Conservation (phyloP, 1,140 invertebrate genomes). For the Chrysomallon squamiferum region DNA sequence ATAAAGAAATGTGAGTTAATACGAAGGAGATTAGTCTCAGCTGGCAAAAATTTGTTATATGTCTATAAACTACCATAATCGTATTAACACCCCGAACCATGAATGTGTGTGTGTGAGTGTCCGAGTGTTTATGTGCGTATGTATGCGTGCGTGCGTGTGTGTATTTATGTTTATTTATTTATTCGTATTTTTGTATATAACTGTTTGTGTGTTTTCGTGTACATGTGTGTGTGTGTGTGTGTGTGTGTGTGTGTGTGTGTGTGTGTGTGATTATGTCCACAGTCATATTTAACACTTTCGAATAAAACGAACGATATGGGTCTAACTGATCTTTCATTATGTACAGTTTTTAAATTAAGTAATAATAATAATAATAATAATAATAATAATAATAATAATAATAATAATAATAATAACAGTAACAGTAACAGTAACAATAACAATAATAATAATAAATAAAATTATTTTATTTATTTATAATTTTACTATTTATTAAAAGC, state of each 20-base stretch:
- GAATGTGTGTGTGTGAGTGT: constrained; percentile 15
- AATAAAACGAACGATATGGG: not conserved
- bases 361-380: not conserved
- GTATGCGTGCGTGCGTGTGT: not conserved
- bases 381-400: not conserved
- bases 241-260: not conserved
- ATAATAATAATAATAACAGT: not conserved
- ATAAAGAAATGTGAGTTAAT: too few relatives aligned
- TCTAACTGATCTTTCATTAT: not conserved
- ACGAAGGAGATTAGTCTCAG: too few relatives aligned
- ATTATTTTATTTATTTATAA: not conserved
- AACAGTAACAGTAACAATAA: not conserved
- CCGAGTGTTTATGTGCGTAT: constrained; percentile 9
- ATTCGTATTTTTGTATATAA: not conserved
- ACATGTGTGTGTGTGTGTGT: not conserved
- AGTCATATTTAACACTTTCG: not conserved
- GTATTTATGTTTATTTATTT: not conserved
- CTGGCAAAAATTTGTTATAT: too few relatives aligned
- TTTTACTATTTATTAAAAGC: not conserved
- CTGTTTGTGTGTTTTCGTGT: not conserved
- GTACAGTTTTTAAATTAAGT: not conserved
- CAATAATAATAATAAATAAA: not conserved
- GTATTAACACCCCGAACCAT: too few relatives aligned
- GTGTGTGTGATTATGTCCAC: not conserved
- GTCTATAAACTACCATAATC: too few relatives aligned